Conservation (phyloP, 2,113 vertebrate species). For the Pygoscelis adeliae region DNA sequence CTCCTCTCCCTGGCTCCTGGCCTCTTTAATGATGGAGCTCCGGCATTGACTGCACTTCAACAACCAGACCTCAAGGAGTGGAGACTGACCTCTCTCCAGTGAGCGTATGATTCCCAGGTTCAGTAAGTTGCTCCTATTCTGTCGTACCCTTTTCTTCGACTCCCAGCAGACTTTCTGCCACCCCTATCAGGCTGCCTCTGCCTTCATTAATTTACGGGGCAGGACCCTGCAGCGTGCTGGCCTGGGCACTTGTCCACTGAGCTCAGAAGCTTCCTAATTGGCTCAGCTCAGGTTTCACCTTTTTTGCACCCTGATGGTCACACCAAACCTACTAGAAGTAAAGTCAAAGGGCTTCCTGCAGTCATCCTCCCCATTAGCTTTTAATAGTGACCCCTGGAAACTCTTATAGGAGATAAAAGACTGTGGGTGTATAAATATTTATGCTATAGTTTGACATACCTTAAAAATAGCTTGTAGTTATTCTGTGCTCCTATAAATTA, state of each 20-base stretch:
- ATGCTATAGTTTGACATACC: not conserved
- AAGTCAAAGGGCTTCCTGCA: not conserved
- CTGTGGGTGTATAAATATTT: not conserved
- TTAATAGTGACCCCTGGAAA: not conserved
- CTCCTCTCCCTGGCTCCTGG: not conserved
- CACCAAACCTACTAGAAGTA: not conserved
- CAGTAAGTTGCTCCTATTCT: not conserved
- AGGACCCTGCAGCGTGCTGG: not conserved
- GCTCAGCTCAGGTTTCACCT: not conserved
- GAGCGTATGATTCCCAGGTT: accelerated
- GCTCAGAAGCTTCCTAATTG: not conserved
- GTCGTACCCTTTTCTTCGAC: accelerated
- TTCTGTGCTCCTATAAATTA: not conserved
- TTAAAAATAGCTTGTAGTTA: not conserved
- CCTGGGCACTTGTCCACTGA: not conserved
- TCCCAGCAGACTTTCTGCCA: not conserved
- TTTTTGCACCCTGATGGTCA: not conserved
- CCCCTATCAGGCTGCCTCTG: not conserved
- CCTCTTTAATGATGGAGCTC: not conserved
- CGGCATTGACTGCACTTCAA: accelerated
- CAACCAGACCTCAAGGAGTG: not conserved
- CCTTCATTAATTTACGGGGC: not conserved
- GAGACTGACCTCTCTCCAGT: not conserved
- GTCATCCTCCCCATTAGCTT: not conserved
- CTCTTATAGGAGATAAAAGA: not conserved